Conservation (phyloP, 35 echinoderm and acorn worm genomes). For the Antedon bifida region DNA sequence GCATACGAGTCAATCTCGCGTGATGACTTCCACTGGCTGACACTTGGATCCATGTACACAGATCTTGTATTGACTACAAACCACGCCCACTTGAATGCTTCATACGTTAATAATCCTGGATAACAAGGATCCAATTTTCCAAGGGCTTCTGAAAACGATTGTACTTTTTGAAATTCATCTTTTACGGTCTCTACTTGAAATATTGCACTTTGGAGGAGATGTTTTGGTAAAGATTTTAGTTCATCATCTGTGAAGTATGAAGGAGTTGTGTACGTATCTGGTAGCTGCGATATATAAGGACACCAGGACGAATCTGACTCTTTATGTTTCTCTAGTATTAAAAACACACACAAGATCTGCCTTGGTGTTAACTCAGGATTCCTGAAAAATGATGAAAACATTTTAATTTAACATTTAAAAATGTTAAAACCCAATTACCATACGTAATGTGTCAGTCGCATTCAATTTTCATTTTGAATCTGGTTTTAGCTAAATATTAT, state of each 20-base stretch:
- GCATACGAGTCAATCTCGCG: slow-evolving; percentile 37
- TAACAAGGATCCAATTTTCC: slow-evolving; percentile 12
- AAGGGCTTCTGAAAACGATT: slow-evolving; percentile 8
- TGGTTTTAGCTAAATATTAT: background rate
- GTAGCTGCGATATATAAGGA: slow-evolving; percentile 60
- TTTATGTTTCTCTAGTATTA: slow-evolving; percentile 50
- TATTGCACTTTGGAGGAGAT: background rate
- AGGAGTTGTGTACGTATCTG: slow-evolving; percentile 26
- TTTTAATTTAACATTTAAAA: background rate
- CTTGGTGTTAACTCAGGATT: slow-evolving; percentile 19
- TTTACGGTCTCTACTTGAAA: slow-evolving; percentile 15
- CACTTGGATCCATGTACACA: slow-evolving; percentile 19
- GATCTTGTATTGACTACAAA: slow-evolving; percentile 81
- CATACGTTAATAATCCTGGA: slow-evolving; percentile 12
- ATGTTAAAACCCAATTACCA: background rate
- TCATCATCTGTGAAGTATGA: slow-evolving; percentile 32
- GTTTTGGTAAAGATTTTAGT: slow-evolving; percentile 11
- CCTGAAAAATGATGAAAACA: background rate
- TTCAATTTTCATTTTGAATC: background rate
- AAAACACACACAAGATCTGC: slow-evolving; percentile 51
- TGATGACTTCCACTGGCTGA: background rate
- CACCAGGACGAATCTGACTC: slow-evolving; percentile 41
- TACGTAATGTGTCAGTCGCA: background rate
- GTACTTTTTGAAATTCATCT: slow-evolving; percentile 18
- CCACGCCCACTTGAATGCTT: slow-evolving; percentile 75